These are phyloP conservation scores for Lampris incognitus DNA, from an alignment of 2,113 vertebrate genomes.

Conservation along the genomic window DNA sequence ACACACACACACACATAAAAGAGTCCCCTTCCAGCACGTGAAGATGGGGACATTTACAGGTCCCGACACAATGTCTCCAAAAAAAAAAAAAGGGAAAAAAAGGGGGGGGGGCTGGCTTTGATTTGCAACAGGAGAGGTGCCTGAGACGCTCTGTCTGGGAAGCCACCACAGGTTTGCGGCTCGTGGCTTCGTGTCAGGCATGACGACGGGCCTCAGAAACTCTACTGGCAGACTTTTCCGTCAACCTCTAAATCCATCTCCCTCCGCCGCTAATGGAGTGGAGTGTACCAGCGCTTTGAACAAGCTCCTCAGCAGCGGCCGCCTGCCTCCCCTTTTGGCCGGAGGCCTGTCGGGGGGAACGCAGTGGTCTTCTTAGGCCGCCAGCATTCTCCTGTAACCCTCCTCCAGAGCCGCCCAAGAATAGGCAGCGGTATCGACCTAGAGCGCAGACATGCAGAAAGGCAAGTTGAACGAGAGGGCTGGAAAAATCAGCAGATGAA, in stretches of 20 bases:
- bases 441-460: constrained; percentile 14
- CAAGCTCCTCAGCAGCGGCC: constrained; percentile 87
- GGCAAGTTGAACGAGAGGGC: too few relatives aligned
- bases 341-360: background rate
- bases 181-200: constrained; percentile 91
- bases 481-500: too few relatives aligned
- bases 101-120: constrained; percentile 84
- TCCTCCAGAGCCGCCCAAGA: constrained; percentile 88
- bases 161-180: constrained; percentile 90
- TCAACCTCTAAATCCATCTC: constrained; percentile 40
- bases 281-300: constrained; percentile 67
- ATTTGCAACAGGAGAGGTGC: constrained; percentile 87
- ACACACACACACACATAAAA: constrained; percentile 39
- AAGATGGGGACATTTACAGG: constrained; percentile 89
- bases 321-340: background rate
- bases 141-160: constrained; percentile 87
- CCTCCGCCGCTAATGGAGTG: constrained; percentile 10
- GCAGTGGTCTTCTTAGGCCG: constrained; percentile 64
- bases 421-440: constrained; percentile 88
- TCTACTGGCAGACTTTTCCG: constrained; percentile 86
- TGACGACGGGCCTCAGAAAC: constrained; percentile 89
- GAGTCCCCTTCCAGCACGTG: constrained; percentile 86
- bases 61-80: constrained; percentile 83
- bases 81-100: constrained; percentile 30
- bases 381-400: constrained; percentile 88